Evolutionary conservation across 2,113 vertebrate species (phyloP), one percentile per base, ranked within the genome.

Genomic region (Tragelaphus imberbis): DNA sequence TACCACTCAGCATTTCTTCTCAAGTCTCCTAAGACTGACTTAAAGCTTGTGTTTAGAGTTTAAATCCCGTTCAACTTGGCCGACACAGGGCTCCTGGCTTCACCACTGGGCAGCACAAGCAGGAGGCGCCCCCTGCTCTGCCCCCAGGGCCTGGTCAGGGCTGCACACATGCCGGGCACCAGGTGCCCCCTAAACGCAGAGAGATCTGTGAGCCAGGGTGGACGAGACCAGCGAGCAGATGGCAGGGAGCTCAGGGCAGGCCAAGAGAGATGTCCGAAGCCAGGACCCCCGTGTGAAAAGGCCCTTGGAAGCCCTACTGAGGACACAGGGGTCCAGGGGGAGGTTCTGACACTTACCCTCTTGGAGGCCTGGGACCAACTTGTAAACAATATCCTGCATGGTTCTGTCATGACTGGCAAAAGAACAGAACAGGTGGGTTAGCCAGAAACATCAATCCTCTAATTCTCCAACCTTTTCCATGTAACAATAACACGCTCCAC

Each of bases 341-440:
- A 30, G 16, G 33, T 2, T 84, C 4, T 3, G 30, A 90, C 21
- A 97, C 99, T 98, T 90, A 99, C 99, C 99, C 99, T 99, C 99
- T 97, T 99, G 99, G 94, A 99, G 99, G 98, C 99, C 99, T 92
- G 99, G 99, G 63, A 99, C 99, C 99, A 99, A 98, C 97, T 99
- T 99, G 99, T 99, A 99, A 98, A 99, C 99, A 97, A 99, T 99
- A 98, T 99, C 99, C 98, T 99, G 99, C 99, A 99, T 99, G 99
- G 99, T 99, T 99, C 99, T 99, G 98, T 99, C 99, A 99, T 99
- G 99, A 98, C 99, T 99, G 97, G 55, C 36, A 97, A 86, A 86
- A 30, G 86, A 97, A 91, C 47, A 95, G 94, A 90, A 59, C 2
- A 59, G 51, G 47, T 0, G 3, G 4, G 28, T 94, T 33, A 96